These are phyloP conservation scores for Oenanthe oenanthe DNA, from an alignment of 2,113 vertebrate species.

Conservation along the genomic window DNA sequence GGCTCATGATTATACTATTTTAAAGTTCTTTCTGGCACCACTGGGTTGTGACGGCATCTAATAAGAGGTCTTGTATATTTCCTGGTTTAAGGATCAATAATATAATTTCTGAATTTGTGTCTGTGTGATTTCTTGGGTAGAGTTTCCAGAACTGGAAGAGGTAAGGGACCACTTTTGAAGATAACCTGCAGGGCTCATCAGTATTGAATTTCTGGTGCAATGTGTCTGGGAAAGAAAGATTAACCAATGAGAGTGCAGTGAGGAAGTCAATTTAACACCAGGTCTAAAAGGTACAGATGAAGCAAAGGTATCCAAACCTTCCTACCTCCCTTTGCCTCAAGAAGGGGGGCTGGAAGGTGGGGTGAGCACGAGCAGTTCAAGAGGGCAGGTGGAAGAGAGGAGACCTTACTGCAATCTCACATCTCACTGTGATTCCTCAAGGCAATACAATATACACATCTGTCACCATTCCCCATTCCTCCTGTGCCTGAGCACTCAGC, in stretches of 20 bases:
- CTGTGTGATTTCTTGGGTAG: not conserved
- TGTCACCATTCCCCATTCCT: not conserved
- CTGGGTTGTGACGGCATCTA: not conserved
- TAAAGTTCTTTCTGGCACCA: not conserved
- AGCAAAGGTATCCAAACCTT: not conserved
- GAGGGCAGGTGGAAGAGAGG: not conserved
- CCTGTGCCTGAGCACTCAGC: not conserved
- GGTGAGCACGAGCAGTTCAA: not conserved
- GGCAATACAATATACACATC: not conserved
- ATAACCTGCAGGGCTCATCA: not conserved
- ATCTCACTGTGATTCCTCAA: not conserved
- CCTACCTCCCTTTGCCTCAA: not conserved
- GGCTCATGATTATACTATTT: not conserved
- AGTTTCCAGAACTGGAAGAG: not conserved
- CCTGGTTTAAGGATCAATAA: not conserved
- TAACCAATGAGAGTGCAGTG: not conserved
- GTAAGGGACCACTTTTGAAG: not conserved
- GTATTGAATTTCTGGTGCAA: not conserved
- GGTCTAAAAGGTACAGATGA: not conserved
- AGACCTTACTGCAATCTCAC: not conserved
- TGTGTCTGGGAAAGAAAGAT: not conserved
- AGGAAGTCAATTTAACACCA: not conserved
- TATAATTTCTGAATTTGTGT: not conserved
- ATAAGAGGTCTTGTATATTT: not conserved
- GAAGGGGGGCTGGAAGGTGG: not conserved